Percentiles rank a stretch among this genome's conserved stretches.
phyloP scores from a whole-genome alignment of 2,113 vertebrate species.

The Colius striatus region DNA sequence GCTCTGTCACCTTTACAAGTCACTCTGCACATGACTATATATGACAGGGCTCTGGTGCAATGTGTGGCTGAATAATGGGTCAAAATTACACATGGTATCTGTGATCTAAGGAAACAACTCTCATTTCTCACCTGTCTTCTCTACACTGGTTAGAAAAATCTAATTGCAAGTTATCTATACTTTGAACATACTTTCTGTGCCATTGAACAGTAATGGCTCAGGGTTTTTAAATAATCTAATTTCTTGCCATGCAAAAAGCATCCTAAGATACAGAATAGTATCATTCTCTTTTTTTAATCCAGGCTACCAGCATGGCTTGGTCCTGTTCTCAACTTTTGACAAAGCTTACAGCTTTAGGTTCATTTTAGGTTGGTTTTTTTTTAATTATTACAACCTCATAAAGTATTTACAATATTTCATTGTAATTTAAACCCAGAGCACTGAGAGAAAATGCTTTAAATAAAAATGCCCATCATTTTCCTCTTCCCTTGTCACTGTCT shows the following conservation, averaged over 20 bases:
- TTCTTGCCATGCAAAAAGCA: background rate
- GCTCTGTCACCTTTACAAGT: background rate
- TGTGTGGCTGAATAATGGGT: accelerated
- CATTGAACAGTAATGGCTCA: background rate
- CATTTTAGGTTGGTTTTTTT: background rate
- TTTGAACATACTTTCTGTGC: background rate
- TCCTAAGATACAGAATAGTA: background rate
- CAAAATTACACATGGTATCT: background rate
- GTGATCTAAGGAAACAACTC: background rate
- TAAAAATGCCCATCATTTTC: conserved; percentile 34
- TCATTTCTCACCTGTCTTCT: background rate
- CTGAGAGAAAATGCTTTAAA: conserved; percentile 17
- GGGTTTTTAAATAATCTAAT: background rate
- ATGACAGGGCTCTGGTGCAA: accelerated
- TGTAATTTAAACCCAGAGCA: conserved; percentile 7
- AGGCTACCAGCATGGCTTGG: background rate
- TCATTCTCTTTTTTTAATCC: background rate
- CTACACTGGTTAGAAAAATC: accelerated
- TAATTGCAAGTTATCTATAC: background rate
- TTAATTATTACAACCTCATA: background rate
- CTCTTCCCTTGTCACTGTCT: background rate
- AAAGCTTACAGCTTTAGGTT: background rate
- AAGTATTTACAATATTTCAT: conserved; percentile 42
- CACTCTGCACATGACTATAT: accelerated
- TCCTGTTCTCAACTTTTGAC: background rate